Conservation (phyloP, 1,140 invertebrate species). For the Cotesia chilonis region DNA sequence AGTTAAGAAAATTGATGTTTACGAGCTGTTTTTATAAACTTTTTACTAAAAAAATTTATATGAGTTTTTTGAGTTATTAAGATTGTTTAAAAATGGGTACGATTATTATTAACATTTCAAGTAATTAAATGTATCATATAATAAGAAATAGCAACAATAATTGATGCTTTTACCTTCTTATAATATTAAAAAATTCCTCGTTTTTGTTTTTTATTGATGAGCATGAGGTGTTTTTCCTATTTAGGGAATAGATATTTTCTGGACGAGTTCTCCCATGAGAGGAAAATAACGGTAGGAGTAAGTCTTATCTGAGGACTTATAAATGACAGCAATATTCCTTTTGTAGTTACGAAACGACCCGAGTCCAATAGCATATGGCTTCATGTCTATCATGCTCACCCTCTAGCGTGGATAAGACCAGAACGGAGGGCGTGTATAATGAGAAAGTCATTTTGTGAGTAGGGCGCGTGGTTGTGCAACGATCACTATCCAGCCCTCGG, state of each 20-base stretch:
- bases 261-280: background rate
- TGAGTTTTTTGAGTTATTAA: too few relatives aligned
- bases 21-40: too few relatives aligned
- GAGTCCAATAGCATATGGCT: slow-evolving; percentile 39
- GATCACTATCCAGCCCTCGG: background rate
- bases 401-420: slow-evolving; percentile 12
- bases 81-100: too few relatives aligned
- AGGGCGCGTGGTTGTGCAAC: background rate
- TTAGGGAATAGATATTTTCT: slow-evolving; percentile 4
- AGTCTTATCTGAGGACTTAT: slow-evolving; percentile 38
- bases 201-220: background rate
- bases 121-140: too few relatives aligned
- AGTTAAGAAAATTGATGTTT: too few relatives aligned
- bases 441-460: slow-evolving; percentile 35
- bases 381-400: slow-evolving; percentile 34
- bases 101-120: too few relatives aligned
- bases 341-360: slow-evolving; percentile 38
- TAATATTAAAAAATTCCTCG: background rate
- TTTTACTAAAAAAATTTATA: too few relatives aligned
- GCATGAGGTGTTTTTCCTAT: slow-evolving; percentile 32
- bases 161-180: too few relatives aligned
- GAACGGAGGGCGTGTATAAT: slow-evolving; percentile 34
- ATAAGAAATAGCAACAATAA: too few relatives aligned
- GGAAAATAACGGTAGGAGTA: slow-evolving; percentile 7
- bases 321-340: slow-evolving; percentile 41